phyloP scores from a whole-genome alignment of 2,113 vertebrate genomes.

The Salvelinus fontinalis region DNA sequence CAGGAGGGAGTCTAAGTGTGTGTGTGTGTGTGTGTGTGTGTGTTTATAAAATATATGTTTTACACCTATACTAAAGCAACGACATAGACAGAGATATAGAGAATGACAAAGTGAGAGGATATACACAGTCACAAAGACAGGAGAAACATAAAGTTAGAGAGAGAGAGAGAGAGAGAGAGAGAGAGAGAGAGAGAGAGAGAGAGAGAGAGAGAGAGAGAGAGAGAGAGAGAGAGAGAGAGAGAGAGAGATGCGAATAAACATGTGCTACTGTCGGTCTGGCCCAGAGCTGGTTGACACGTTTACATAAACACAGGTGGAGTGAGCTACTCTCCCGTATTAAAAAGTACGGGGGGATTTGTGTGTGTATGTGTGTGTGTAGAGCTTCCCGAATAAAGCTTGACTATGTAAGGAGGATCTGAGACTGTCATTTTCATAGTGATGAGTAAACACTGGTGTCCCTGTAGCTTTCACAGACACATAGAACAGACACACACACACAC shows the following conservation, averaged over 20 bases:
- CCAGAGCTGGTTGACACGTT: slow-evolving; percentile 13
- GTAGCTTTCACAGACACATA: neutral
- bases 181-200: no score
- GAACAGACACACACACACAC: neutral
- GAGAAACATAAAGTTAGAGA: no score
- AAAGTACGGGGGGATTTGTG: neutral
- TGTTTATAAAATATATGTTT: neutral
- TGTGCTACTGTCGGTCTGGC: slow-evolving; percentile 24
- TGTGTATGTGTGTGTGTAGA: slow-evolving; percentile 2
- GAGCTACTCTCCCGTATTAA: neutral
- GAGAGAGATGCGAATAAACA: slow-evolving; percentile 10
- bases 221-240: no score
- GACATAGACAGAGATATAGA: no score
- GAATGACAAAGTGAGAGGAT: no score
- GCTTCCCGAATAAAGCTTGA: no score
- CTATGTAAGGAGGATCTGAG: no score
- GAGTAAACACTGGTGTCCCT: no score
- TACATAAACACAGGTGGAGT: slow-evolving; percentile 35
- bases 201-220: neutral
- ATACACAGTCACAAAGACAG: no score
- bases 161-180: no score
- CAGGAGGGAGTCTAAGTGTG: neutral
- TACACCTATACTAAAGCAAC: neutral
- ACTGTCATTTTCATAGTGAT: no score
- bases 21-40: neutral